These are phyloP conservation scores for Saturnia japonica DNA, from an alignment of 2,888 invertebrate genomes.

Conservation along the genomic window DNA sequence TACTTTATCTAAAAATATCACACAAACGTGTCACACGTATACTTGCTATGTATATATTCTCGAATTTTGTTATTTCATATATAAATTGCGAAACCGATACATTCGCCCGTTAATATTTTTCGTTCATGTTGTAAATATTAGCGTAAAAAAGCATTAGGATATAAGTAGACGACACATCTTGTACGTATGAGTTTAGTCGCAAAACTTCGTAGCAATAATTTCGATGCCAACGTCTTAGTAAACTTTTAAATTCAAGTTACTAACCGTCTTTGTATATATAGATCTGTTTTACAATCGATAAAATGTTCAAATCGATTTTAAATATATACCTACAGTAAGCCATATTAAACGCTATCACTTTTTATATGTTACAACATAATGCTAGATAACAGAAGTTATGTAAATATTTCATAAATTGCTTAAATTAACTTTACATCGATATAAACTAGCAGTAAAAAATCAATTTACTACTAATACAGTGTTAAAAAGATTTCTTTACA, in stretches of 20 bases:
- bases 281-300: slow-evolving; percentile 35
- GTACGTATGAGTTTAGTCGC: slow-evolving; percentile 72
- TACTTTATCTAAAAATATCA: not conserved
- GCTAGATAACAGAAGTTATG: not conserved
- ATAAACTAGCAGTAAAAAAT: not conserved
- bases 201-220: slow-evolving; percentile 77
- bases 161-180: slow-evolving; percentile 78
- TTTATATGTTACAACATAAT: not conserved
- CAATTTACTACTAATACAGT: not conserved
- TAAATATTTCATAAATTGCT: not conserved
- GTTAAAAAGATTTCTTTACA: not conserved
- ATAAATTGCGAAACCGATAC: slow-evolving; percentile 64
- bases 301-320: slow-evolving; percentile 46
- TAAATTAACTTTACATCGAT: not conserved
- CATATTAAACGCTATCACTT: slow-evolving; percentile 79
- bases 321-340: slow-evolving; percentile 65
- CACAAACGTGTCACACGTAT: slow-evolving; percentile 18
- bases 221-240: slow-evolving; percentile 72
- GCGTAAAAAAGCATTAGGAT: slow-evolving; percentile 56
- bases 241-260: slow-evolving; percentile 57
- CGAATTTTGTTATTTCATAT: slow-evolving; percentile 76
- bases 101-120: slow-evolving; percentile 65
- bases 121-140: slow-evolving; percentile 77
- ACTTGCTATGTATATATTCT: slow-evolving; percentile 72
- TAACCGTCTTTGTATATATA: slow-evolving; percentile 71